A percentile compares a stretch with the other conserved stretches of the same genome.
phyloP scores from a whole-genome alignment of 2,113 vertebrate genomes.

The Sardina pilchardus region DNA sequence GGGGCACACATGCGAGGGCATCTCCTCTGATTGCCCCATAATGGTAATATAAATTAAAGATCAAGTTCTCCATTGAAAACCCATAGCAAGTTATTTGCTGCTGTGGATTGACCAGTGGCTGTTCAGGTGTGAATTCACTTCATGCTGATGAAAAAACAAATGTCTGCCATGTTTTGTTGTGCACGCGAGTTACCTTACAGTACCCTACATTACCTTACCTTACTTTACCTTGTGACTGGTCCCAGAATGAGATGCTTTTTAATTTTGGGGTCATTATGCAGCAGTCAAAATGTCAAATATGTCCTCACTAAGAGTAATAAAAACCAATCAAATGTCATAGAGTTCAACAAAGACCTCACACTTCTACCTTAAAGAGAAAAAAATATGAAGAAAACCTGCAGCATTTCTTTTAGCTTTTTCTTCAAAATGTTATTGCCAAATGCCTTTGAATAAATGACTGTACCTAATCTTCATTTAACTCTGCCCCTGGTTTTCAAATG shows the following conservation, averaged over 20 bases:
- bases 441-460: conserved; percentile 1
- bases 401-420: not conserved
- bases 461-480: conserved; percentile 20
- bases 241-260: not conserved
- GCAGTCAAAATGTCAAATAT: not conserved
- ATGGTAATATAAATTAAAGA: too few relatives aligned
- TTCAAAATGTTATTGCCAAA: not conserved
- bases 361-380: not conserved
- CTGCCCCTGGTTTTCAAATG: conserved; percentile 27
- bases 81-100: not conserved
- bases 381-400: not conserved
- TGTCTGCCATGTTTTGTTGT: too few relatives aligned
- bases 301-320: not conserved
- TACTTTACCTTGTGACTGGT: not conserved
- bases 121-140: not conserved
- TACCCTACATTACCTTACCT: too few relatives aligned
- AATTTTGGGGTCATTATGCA: not conserved
- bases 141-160: too few relatives aligned
- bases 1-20: too few relatives aligned
- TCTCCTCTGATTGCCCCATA: too few relatives aligned
- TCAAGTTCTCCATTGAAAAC: too few relatives aligned
- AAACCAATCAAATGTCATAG: not conserved
- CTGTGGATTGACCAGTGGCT: not conserved
- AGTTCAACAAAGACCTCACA: not conserved
- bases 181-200: too few relatives aligned